phyloP scores from a whole-genome alignment of 1,140 invertebrate species.

The Magallana gigas region DNA sequence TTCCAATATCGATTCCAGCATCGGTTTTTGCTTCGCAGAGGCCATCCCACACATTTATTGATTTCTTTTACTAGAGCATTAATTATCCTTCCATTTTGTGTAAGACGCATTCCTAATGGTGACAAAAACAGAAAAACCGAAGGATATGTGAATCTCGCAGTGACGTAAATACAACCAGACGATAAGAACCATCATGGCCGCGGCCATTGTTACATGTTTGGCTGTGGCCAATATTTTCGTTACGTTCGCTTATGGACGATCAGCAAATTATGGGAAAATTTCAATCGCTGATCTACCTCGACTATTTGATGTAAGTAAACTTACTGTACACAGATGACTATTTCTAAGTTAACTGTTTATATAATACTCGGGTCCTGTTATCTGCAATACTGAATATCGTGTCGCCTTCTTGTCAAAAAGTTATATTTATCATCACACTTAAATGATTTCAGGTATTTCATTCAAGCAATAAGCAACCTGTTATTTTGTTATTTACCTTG shows the following conservation, averaged over 20 bases:
- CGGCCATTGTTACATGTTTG: slow-evolving; percentile 14
- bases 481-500: no score
- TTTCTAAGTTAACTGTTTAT: no score
- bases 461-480: no score
- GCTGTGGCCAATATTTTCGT: slow-evolving; percentile 19
- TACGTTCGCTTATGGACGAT: not conserved
- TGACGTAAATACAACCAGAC: slow-evolving; percentile 6
- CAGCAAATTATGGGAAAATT: not conserved
- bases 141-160: not conserved
- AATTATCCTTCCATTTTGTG: slow-evolving; percentile 22
- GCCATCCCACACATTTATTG: slow-evolving; percentile 22
- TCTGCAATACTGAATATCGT: no score
- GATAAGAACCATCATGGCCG: slow-evolving; percentile 31
- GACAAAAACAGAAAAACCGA: not conserved
- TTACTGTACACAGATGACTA: no score
- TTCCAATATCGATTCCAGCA: slow-evolving; percentile 27
- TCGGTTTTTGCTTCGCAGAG: not conserved
- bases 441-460: no score
- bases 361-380: no score
- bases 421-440: no score
- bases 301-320: slow-evolving; percentile 24
- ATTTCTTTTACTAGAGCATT: not conserved
- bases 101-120: not conserved
- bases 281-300: not conserved
- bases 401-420: no score